Percentiles rank a stretch among this genome's conserved stretches.
These are phyloP conservation scores for Phrynocephalus forsythii DNA, from an alignment of 2,797 vertebrate species.

Conservation along the genomic window DNA sequence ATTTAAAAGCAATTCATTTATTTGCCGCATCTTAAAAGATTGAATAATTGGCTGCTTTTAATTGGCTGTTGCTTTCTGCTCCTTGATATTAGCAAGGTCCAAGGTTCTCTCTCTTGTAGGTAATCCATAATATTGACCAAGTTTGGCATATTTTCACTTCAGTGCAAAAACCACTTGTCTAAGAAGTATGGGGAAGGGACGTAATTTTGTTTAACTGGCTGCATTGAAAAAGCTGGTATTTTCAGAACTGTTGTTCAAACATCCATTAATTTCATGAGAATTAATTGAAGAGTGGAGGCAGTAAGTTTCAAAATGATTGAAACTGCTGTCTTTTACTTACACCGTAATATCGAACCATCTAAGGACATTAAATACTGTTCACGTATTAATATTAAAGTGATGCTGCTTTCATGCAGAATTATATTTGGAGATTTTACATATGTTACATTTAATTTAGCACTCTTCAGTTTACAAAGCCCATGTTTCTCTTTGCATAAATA, in stretches of 20 bases:
- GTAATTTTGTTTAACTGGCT: constrained; percentile 75
- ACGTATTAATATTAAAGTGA: constrained; percentile 65
- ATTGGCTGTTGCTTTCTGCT: constrained; percentile 76
- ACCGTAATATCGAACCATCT: constrained; percentile 57
- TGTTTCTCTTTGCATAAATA: constrained; percentile 39
- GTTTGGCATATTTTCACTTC: constrained; percentile 74
- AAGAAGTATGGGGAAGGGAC: constrained; percentile 46
- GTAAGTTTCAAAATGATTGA: constrained; percentile 53
- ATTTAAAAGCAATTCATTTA: constrained; percentile 68
- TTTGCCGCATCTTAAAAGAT: constrained; percentile 67
- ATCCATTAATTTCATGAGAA: constrained; percentile 73
- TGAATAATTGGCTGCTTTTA: constrained; percentile 74
- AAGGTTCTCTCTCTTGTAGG: constrained; percentile 74
- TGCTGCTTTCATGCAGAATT: constrained; percentile 54
- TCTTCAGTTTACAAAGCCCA: constrained; percentile 41
- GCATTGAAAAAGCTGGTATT: constrained; percentile 61
- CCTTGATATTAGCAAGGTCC: constrained; percentile 61
- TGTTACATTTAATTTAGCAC: constrained; percentile 34
- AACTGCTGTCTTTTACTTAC: constrained; percentile 56
- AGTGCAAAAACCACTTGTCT: constrained; percentile 74
- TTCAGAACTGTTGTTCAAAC: constrained; percentile 73
- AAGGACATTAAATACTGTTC: constrained; percentile 71
- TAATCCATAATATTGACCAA: constrained; percentile 81
- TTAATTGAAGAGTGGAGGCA: constrained; percentile 64
- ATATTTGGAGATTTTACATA: constrained; percentile 57